These are phyloP conservation scores for Marronus borbonicus DNA, from an alignment of 2,888 invertebrate species.

Conservation along the genomic window DNA sequence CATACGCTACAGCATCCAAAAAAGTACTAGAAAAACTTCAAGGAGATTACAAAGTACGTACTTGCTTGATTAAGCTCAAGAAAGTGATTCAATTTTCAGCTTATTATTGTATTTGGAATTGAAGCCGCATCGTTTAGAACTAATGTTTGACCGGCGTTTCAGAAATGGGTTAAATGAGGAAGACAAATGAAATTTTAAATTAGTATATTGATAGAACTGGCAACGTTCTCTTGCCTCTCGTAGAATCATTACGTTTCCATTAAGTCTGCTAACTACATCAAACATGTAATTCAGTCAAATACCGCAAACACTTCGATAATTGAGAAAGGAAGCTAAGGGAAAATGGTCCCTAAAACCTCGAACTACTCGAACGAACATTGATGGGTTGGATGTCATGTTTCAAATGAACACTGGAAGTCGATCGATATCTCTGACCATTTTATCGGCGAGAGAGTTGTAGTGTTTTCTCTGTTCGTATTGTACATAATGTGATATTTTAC, in stretches of 20 bases:
- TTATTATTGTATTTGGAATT: neutral
- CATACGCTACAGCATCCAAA: no score
- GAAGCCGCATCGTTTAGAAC: neutral
- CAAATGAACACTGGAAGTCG: conserved; percentile 28
- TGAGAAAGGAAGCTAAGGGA: conserved; percentile 59
- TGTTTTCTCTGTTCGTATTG: neutral
- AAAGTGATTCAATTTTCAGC: neutral
- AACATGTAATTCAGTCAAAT: conserved; percentile 65
- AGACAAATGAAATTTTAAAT: conserved; percentile 56
- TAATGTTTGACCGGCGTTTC: conserved; percentile 31
- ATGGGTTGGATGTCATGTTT: conserved; percentile 32
- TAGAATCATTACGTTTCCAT: conserved; percentile 65
- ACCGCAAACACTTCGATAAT: conserved; percentile 66
- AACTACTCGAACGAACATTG: conserved; percentile 14
- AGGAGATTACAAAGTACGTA: no score
- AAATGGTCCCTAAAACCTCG: conserved; percentile 44
- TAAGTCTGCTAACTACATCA: conserved; percentile 67
- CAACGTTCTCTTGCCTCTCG: conserved; percentile 46
- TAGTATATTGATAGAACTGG: conserved; percentile 57
- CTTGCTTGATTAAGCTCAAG: neutral
- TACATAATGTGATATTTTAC: neutral
- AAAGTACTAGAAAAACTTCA: no score
- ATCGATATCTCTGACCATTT: conserved; percentile 34
- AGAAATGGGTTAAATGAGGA: conserved; percentile 52
- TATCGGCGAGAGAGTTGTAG: conserved; percentile 17